Conservation (phyloP, 2,797 vertebrate species). For the Eidolon dupreanum region DNA sequence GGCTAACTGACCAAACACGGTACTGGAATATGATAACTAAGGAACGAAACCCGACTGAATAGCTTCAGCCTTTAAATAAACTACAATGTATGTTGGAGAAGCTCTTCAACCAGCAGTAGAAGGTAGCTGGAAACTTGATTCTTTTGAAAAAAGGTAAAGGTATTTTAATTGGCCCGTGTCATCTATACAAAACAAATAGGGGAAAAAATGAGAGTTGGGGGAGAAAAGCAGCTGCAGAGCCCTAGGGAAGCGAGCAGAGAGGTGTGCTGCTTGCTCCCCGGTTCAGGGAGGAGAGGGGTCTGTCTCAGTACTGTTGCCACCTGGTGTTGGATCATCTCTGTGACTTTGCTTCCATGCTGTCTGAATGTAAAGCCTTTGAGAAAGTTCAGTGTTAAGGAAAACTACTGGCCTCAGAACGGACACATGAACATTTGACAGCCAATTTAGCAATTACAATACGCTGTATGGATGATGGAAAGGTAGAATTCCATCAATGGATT, state of each 20-base stretch:
- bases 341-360: not conserved
- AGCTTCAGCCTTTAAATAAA: not conserved
- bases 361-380: not conserved
- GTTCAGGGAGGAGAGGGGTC: not conserved
- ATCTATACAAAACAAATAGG: not conserved
- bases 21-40: not conserved
- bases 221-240: not conserved
- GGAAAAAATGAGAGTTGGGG: not conserved
- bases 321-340: rapidly evolving
- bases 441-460: not conserved
- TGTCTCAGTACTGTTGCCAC: not conserved
- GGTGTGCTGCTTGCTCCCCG: no score
- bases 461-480: not conserved
- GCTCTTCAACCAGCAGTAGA: not conserved
- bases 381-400: not conserved
- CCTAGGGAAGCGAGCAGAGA: not conserved
- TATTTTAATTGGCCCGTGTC: not conserved
- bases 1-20: not conserved
- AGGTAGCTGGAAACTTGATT: not conserved
- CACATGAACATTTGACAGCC: not conserved
- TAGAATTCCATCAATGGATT: not conserved
- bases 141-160: not conserved
- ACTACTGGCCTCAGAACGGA: not conserved
- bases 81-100: not conserved
- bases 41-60: not conserved